These are phyloP conservation scores for Pogonomyrmex californicus DNA, from an alignment of 1,140 invertebrate genomes.

Conservation along the genomic window DNA sequence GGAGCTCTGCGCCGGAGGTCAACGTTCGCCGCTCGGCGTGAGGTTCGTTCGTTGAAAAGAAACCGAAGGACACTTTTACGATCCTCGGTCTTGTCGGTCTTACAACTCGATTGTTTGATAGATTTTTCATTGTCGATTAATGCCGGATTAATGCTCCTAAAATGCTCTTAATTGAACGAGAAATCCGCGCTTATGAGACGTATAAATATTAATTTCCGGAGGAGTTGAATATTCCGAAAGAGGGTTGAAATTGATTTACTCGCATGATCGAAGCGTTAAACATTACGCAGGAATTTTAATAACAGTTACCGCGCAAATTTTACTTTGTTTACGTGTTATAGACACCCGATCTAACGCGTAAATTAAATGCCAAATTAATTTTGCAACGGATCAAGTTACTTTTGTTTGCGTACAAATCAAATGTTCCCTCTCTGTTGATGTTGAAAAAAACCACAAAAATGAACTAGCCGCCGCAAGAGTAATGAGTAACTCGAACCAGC, in stretches of 20 bases:
- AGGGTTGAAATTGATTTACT: not conserved
- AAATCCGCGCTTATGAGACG: not conserved
- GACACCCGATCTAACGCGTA: not conserved
- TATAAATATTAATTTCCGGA: not conserved
- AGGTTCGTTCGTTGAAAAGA: not conserved
- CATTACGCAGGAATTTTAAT: not conserved
- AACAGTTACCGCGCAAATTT: not conserved
- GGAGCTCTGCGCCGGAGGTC: not conserved
- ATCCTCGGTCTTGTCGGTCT: not conserved
- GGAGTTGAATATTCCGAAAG: not conserved
- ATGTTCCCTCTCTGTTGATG: constrained; percentile 26
- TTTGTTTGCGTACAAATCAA: constrained; percentile 27
- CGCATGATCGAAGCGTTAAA: not conserved
- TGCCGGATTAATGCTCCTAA: constrained; percentile 10
- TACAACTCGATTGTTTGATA: not conserved
- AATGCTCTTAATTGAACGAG: constrained; percentile 29
- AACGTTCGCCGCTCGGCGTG: constrained; percentile 6
- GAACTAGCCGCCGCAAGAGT: constrained; percentile 12
- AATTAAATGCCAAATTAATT: constrained; percentile 42
- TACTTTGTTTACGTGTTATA: not conserved
- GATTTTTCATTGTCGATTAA: not conserved
- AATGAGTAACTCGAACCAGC: constrained; percentile 33
- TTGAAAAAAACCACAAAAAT: constrained; percentile 23
- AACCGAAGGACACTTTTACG: not conserved
- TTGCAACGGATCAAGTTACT: not conserved